Conservation (phyloP, 2,888 invertebrate species). For the Nomada fabriciana region DNA sequence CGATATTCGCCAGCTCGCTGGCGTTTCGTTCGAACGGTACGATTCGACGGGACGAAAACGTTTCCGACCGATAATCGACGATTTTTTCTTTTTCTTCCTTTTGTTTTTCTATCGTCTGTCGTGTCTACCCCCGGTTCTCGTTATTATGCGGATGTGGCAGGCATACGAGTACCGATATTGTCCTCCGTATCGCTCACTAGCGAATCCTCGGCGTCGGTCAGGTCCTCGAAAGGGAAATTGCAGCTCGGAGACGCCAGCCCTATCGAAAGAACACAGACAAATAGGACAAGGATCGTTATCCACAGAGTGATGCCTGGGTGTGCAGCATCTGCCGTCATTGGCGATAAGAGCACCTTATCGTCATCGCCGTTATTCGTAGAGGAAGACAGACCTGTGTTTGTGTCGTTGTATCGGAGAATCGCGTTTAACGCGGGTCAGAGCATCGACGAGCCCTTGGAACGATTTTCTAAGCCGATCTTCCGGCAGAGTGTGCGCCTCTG, state of each 20-base stretch:
- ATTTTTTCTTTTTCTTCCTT: not conserved
- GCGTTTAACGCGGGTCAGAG: constrained; percentile 35
- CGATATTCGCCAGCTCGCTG: not conserved
- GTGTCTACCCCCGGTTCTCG: constrained; percentile 77
- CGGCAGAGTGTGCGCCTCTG: constrained; percentile 27
- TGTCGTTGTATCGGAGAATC: constrained; percentile 41
- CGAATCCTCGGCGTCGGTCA: constrained; percentile 83
- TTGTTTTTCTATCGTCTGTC: not conserved
- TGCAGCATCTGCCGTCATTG: constrained; percentile 50
- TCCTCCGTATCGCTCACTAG: constrained; percentile 83
- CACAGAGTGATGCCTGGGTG: constrained; percentile 36
- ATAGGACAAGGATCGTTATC: constrained; percentile 68
- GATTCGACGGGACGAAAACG: not conserved
- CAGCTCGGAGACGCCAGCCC: constrained; percentile 80
- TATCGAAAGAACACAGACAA: constrained; percentile 80
- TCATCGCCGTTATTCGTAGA: constrained; percentile 67
- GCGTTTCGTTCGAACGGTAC: not conserved
- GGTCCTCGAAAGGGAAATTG: constrained; percentile 83
- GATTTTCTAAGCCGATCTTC: constrained; percentile 27
- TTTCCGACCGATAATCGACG: too few species aligned
- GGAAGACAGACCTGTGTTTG: constrained; percentile 64
- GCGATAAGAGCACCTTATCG: constrained; percentile 58
- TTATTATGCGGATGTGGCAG: constrained; percentile 74
- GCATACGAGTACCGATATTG: constrained; percentile 81
- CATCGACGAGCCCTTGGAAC: constrained; percentile 2